Percentiles rank a stretch among this genome's conserved stretches.
These are phyloP conservation scores for Boloria selene DNA, from an alignment of 2,888 invertebrate genomes.

Conservation along the genomic window DNA sequence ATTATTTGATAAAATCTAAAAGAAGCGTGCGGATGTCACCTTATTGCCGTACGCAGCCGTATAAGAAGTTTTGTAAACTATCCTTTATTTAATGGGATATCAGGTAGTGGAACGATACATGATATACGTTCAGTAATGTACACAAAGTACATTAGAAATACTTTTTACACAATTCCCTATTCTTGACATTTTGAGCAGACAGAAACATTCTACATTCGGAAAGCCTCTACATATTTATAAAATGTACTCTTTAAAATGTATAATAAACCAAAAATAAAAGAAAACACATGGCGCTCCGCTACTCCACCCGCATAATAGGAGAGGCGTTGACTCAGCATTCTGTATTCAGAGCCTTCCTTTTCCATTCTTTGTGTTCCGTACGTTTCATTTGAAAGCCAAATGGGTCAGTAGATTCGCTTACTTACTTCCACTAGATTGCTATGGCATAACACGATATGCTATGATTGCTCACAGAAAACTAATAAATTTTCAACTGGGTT, in stretches of 20 bases:
- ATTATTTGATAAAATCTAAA: too few relatives aligned
- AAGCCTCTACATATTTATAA: constrained; percentile 6
- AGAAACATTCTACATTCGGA: not conserved
- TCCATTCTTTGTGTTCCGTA: constrained; percentile 64
- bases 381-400: constrained; percentile 73
- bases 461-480: constrained; percentile 29
- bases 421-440: constrained; percentile 54
- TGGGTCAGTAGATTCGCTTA: constrained; percentile 65
- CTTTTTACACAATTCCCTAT: not conserved
- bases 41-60: too few relatives aligned
- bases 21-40: too few relatives aligned
- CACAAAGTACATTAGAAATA: not conserved
- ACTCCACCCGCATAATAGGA: constrained; percentile 48
- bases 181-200: not conserved
- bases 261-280: constrained; percentile 34
- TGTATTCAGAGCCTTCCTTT: constrained; percentile 63
- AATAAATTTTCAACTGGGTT: constrained; percentile 15
- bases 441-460: constrained; percentile 36
- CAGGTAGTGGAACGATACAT: too few relatives aligned
- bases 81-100: too few relatives aligned
- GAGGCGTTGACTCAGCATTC: constrained; percentile 65
- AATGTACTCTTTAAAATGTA: constrained; percentile 20
- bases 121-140: too few relatives aligned
- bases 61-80: too few relatives aligned
- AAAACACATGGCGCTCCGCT: constrained; percentile 42